Conservation (phyloP, 2,888 invertebrate genomes). For the Polia nebulosa region DNA sequence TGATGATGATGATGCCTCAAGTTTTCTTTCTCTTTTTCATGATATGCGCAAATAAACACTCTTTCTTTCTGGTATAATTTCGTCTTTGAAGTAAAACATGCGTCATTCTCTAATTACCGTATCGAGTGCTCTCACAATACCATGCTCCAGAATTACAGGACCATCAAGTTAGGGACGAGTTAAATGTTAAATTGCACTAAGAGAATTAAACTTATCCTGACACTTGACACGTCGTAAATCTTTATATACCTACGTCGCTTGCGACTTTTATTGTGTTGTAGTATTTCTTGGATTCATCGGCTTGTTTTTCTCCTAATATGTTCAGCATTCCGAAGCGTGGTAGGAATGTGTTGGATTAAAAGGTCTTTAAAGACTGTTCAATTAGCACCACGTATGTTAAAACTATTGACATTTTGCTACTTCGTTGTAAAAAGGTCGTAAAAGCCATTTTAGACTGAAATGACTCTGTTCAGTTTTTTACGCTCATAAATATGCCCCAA, state of each 20-base stretch:
- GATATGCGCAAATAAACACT: too few relatives aligned
- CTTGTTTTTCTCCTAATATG: background rate
- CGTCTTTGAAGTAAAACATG: background rate
- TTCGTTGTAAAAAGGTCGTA: too few relatives aligned
- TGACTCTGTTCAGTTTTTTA: too few relatives aligned
- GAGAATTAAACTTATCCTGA: conserved; percentile 62
- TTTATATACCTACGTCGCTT: conserved; percentile 42
- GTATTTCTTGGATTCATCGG: background rate
- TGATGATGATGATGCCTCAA: too few relatives aligned
- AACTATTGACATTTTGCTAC: background rate
- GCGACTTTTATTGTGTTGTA: conserved; percentile 24
- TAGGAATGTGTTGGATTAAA: background rate
- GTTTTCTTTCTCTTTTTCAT: too few relatives aligned
- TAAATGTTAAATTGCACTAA: conserved; percentile 64
- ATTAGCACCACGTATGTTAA: background rate
- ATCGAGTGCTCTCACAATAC: conserved; percentile 39
- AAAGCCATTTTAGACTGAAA: too few relatives aligned
- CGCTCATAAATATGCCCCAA: too few relatives aligned
- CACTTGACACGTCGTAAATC: conserved; percentile 61
- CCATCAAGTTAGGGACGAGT: conserved; percentile 64
- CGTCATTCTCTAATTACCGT: conserved; percentile 1
- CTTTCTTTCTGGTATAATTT: too few relatives aligned
- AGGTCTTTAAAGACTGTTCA: background rate
- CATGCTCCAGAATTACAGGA: conserved; percentile 46
- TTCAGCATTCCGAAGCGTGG: background rate